These are phyloP conservation scores for Phalera bucephala DNA, from an alignment of 2,888 invertebrate genomes.

Conservation along the genomic window DNA sequence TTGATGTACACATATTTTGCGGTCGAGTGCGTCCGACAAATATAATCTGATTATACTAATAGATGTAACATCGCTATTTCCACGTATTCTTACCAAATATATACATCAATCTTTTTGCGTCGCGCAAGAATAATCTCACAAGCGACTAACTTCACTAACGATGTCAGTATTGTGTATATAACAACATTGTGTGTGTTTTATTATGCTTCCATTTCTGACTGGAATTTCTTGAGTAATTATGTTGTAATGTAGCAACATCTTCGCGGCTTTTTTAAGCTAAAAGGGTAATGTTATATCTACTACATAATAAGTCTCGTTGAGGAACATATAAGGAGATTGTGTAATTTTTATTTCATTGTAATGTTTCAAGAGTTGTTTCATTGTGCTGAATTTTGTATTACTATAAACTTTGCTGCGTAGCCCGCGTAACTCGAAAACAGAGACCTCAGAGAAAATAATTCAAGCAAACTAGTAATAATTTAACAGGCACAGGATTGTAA, in stretches of 20 bases:
- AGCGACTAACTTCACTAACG: constrained; percentile 1
- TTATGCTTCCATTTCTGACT: background rate
- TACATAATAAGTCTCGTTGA: background rate
- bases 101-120: background rate
- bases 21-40: background rate
- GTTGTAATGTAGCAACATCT: background rate
- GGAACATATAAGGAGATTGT: no score
- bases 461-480: no score
- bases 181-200: background rate
- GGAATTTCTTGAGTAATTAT: background rate
- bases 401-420: no score
- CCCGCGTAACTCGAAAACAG: no score
- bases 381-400: no score
- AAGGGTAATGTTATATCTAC: background rate
- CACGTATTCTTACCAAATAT: background rate
- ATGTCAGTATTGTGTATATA: background rate
- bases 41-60: constrained; percentile 5
- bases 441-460: no score
- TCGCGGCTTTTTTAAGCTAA: background rate
- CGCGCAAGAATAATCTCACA: background rate
- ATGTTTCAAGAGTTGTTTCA: no score
- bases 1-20: constrained; percentile 7
- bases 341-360: no score
- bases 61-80: background rate
- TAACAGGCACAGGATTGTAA: no score